Conservation (phyloP, 1,140 invertebrate genomes). For the Cryptotermes secundus region DNA sequence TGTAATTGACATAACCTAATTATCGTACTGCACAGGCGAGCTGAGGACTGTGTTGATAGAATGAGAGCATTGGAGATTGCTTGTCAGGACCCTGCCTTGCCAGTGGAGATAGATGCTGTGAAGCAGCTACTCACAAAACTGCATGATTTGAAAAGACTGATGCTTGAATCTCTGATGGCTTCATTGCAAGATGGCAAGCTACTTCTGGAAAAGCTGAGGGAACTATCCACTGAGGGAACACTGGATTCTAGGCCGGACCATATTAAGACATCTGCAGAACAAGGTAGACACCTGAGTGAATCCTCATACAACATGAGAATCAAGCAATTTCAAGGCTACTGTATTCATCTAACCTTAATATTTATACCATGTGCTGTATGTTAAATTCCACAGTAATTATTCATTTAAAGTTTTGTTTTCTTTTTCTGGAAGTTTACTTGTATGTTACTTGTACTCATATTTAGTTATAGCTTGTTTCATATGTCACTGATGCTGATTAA, state of each 20-base stretch:
- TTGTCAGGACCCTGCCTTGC: slow-evolving; percentile 62
- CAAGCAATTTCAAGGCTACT: no score
- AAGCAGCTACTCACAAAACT: slow-evolving; percentile 63
- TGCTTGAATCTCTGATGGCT: slow-evolving; percentile 74
- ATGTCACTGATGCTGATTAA: no score
- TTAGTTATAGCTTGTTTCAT: no score
- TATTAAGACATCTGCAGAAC: slow-evolving; percentile 62
- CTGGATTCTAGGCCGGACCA: slow-evolving; percentile 72
- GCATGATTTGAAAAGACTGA: slow-evolving; percentile 63
- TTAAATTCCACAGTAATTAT: no score
- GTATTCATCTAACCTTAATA: no score
- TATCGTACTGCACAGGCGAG: slow-evolving; percentile 52
- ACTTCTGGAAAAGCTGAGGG: slow-evolving; percentile 67
- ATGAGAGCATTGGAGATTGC: slow-evolving; percentile 68
- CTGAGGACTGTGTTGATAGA: slow-evolving; percentile 65
- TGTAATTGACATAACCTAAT: background rate
- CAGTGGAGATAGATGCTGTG: slow-evolving; percentile 66
- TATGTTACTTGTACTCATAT: no score
- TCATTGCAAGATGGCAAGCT: slow-evolving; percentile 77
- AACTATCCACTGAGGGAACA: slow-evolving; percentile 64
- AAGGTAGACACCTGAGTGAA: slow-evolving; percentile 47
- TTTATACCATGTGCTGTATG: no score
- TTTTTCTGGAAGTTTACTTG: no score
- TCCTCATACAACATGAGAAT: no score
- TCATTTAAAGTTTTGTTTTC: no score